These are phyloP conservation scores for Cheirogaleus major DNA, from an alignment of 2,797 vertebrate species.

Conservation along the genomic window DNA sequence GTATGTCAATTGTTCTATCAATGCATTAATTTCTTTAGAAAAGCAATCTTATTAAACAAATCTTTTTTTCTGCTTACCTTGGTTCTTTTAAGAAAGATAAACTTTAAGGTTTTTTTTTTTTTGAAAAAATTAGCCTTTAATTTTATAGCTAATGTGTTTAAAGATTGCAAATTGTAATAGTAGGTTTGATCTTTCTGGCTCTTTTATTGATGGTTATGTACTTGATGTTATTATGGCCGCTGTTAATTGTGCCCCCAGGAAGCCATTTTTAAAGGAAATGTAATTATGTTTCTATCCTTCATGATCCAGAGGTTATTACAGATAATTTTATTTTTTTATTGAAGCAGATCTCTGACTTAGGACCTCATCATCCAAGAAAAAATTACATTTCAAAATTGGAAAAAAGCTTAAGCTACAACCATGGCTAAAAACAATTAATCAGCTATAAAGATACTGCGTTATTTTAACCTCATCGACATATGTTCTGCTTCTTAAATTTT, in stretches of 20 bases:
- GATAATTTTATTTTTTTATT: slow-evolving; percentile 34
- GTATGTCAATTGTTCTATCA: neutral
- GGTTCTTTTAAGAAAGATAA: neutral
- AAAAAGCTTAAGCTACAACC: neutral
- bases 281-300: slow-evolving; percentile 23
- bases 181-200: neutral
- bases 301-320: neutral
- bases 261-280: slow-evolving; percentile 50
- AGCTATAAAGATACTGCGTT: neutral
- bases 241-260: neutral
- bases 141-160: slow-evolving; percentile 53
- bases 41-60: neutral
- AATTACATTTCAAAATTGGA: neutral
- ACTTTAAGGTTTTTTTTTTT: neutral
- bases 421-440: slow-evolving; percentile 12
- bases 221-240: neutral
- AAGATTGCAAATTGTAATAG: slow-evolving; percentile 45
- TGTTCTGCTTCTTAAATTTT: neutral
- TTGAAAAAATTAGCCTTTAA: neutral
- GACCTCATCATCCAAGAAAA: neutral
- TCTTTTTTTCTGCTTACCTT: neutral
- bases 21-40: neutral
- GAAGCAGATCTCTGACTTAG: neutral
- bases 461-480: neutral
- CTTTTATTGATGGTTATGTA: neutral